Evolutionary conservation across 2,888 invertebrate genomes (phyloP), one percentile per base, ranked within the genome.

Genomic region (Lepidonotus clava): DNA sequence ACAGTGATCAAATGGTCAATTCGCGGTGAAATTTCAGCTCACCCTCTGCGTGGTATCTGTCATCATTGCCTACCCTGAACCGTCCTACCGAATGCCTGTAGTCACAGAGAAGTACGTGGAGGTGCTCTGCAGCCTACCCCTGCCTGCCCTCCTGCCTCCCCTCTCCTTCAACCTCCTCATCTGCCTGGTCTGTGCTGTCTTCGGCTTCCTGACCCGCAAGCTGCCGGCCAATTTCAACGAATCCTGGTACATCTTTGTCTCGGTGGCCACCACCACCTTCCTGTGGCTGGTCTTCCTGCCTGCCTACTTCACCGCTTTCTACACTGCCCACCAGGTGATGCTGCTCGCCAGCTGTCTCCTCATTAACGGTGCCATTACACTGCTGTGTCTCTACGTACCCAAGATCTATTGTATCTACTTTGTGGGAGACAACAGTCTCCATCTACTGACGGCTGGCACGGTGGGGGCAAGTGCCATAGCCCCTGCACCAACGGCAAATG

Each of bases 21-120:
- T n/a, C n/a, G n/a, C n/a, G n/a, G n/a, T n/a, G n/a, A n/a, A n/a
- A n/a, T 67, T 67, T 18, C 24, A 80, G 80, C 18, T 83, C 18
- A 1, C 24, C 0, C 53, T 83, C 38, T 61, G 53, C 34, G 83
- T 83, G 51, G 56, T 24, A 5, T 56, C 56, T 0, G 36, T 51
- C 8, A 24, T 53, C 38, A 38, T 83, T 14, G 34, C 83, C n/a
- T 24, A 0, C 1, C 83, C 83, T 1, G 1, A n/a, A 34, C 56
- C 83, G 6, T 1, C 21, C 8, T 61, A 24, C 61, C 24, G 83
- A 11, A 83, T 83, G 83, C 83, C 41, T 1, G 56, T 90, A 53
- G 67, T 77, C 38, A 91, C 89, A 11, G 89, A 90, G 84, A 88
- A 89, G 46, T 89, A 89, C 85, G 91, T 91, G 61, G 91, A 91